A percentile compares a stretch with the other conserved stretches of the same genome.
phyloP scores from a whole-genome alignment of 2,888 invertebrate species.

The Sarcophaga caerulescens region DNA sequence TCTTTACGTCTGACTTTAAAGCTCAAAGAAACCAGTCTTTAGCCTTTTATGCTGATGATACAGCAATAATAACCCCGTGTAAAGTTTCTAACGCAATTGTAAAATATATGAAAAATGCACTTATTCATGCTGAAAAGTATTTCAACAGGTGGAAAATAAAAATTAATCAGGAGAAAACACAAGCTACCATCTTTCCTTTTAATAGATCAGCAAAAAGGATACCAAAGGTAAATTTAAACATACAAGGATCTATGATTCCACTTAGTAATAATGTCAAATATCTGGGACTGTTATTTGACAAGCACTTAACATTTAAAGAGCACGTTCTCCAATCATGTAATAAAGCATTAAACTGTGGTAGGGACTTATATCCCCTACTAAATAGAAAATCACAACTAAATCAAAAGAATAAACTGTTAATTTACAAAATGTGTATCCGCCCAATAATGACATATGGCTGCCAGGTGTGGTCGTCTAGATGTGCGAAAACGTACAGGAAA shows the following conservation, averaged over 20 bases:
- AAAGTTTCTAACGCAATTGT: not conserved
- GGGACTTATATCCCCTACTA: not conserved
- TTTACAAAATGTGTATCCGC: no score
- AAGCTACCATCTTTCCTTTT: no score
- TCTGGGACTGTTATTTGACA: not conserved
- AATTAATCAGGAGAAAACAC: not conserved
- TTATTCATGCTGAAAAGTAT: slow-evolving; percentile 6
- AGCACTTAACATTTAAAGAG: not conserved
- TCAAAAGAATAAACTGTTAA: no score
- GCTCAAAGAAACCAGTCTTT: not conserved
- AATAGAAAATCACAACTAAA: no score
- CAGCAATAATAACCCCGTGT: not conserved
- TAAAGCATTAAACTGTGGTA: not conserved
- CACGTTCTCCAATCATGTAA: not conserved
- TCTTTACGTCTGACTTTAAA: slow-evolving; percentile 1
- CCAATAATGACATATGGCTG: not conserved
- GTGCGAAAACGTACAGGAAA: not conserved
- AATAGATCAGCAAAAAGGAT: no score
- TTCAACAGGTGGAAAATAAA: not conserved
- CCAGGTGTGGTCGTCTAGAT: not conserved
- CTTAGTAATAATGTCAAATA: not conserved
- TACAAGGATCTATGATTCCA: slow-evolving; percentile 2
- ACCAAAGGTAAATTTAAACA: not conserved
- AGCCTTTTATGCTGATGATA: slow-evolving; percentile 3
- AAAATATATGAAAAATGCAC: slow-evolving; percentile 1